These are phyloP conservation scores for Byasa hedistus DNA, from an alignment of 2,888 invertebrate genomes.

Conservation along the genomic window DNA sequence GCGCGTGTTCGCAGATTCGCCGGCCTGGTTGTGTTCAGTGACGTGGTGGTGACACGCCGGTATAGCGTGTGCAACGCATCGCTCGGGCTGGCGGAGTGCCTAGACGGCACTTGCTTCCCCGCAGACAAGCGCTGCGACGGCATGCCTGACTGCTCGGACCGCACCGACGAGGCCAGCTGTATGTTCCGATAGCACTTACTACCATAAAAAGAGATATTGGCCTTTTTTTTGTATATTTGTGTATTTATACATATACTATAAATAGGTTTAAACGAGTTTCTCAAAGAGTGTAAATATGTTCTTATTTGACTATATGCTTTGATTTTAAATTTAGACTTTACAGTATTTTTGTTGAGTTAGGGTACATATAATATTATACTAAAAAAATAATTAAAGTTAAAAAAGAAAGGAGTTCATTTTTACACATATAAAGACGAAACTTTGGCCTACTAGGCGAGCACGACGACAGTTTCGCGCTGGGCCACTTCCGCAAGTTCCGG, in stretches of 20 bases:
- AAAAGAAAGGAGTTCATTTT: no score
- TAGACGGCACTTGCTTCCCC: conserved; percentile 90
- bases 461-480: conserved; percentile 84
- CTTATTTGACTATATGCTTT: no score
- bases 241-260: no score
- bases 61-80: conserved; percentile 85
- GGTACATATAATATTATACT: no score
- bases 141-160: conserved; percentile 88
- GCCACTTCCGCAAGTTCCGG: conserved; percentile 88
- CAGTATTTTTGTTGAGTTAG: no score
- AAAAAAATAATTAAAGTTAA: no score
- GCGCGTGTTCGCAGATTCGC: conserved; percentile 70
- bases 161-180: conserved; percentile 92
- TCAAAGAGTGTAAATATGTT: no score
- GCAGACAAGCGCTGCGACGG: conserved; percentile 89
- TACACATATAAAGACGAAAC: no score
- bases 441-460: conserved; percentile 66
- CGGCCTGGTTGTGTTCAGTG: conserved; percentile 94
- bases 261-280: no score
- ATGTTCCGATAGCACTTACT: background rate
- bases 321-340: no score
- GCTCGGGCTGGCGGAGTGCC: conserved; percentile 87
- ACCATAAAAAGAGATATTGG: background rate
- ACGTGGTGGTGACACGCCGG: conserved; percentile 87
- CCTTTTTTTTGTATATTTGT: no score